Percentiles rank a stretch among this genome's conserved stretches.
Conservation (phyloP, 2,888 invertebrate species). For the Tipula lateralis region DNA sequence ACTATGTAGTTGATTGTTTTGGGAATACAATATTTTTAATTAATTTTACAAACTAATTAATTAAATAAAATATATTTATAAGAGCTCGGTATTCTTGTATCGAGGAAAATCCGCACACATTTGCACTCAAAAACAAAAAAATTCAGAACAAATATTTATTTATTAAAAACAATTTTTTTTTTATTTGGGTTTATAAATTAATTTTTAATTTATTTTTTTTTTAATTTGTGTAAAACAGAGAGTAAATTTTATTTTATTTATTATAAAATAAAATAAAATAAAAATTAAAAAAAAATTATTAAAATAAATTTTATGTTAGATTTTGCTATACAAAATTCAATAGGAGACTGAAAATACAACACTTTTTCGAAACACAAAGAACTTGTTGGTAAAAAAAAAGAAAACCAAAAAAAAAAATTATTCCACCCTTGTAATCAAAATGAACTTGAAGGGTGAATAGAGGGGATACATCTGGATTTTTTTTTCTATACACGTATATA, state of each 20-base stretch:
- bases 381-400: slow-evolving; percentile 35
- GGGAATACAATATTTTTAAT: neutral
- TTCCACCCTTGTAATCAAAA: slow-evolving; percentile 28
- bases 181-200: neutral
- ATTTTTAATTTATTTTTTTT: slow-evolving; percentile 36
- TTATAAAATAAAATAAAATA: neutral
- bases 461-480: slow-evolving; percentile 21
- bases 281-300: slow-evolving; percentile 21
- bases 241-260: slow-evolving; percentile 13
- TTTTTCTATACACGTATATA: neutral
- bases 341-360: slow-evolving; percentile 47
- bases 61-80: slow-evolving; percentile 27
- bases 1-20: slow-evolving; percentile 25
- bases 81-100: slow-evolving; percentile 31
- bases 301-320: slow-evolving; percentile 40
- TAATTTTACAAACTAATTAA: neutral
- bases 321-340: slow-evolving; percentile 52
- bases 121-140: neutral
- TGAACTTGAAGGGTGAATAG: slow-evolving; percentile 24
- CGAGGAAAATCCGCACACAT: neutral
- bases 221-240: slow-evolving; percentile 25
- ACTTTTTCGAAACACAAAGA: slow-evolving; percentile 34
- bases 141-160: too few relatives aligned
- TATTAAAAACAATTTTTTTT: neutral
- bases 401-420: slow-evolving; percentile 28